A percentile compares a stretch with the other conserved stretches of the same genome.
These are phyloP conservation scores for Eleutherodactylus coqui DNA, from an alignment of 2,797 vertebrate species.

Conservation along the genomic window DNA sequence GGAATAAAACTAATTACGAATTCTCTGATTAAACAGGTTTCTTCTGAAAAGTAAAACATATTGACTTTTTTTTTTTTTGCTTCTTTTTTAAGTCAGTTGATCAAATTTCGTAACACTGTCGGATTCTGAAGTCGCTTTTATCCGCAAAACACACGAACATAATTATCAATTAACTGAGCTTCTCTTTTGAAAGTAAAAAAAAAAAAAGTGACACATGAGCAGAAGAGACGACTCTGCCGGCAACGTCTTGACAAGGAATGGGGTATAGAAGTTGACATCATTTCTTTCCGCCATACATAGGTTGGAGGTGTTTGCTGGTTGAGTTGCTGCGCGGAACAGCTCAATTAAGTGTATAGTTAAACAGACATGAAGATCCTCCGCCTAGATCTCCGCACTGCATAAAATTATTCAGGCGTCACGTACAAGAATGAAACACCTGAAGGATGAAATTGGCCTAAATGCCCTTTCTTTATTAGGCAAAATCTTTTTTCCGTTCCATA, in stretches of 20 bases:
- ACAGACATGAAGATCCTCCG: slow-evolving; percentile 66
- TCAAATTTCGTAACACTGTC: slow-evolving; percentile 21
- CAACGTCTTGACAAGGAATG: slow-evolving; percentile 9
- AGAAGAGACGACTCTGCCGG: background rate
- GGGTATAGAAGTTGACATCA: slow-evolving; percentile 15
- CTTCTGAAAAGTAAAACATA: slow-evolving; percentile 4
- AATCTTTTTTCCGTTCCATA: slow-evolving; percentile 62
- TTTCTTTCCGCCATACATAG: slow-evolving; percentile 33
- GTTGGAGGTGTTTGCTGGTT: slow-evolving; percentile 69
- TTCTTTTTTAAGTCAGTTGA: slow-evolving; percentile 22
- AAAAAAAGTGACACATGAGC: background rate
- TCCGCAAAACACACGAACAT: slow-evolving; percentile 22
- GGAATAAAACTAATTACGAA: slow-evolving; percentile 11
- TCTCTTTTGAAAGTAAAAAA: slow-evolving; percentile 37
- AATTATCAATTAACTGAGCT: slow-evolving; percentile 56
- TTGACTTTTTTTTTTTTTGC: background rate
- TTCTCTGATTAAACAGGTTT: slow-evolving; percentile 14
- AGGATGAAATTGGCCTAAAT: slow-evolving; percentile 68
- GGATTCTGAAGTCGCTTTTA: slow-evolving; percentile 34
- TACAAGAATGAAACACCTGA: slow-evolving; percentile 65
- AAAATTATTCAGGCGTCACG: slow-evolving; percentile 71
- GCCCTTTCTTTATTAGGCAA: slow-evolving; percentile 64
- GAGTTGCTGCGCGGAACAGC: slow-evolving; percentile 72
- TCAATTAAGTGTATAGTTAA: slow-evolving; percentile 73
- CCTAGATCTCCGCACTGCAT: slow-evolving; percentile 69